Evolutionary conservation across 2,797 vertebrate species (phyloP).

Genomic region (Sorex maritimensis): DNA sequence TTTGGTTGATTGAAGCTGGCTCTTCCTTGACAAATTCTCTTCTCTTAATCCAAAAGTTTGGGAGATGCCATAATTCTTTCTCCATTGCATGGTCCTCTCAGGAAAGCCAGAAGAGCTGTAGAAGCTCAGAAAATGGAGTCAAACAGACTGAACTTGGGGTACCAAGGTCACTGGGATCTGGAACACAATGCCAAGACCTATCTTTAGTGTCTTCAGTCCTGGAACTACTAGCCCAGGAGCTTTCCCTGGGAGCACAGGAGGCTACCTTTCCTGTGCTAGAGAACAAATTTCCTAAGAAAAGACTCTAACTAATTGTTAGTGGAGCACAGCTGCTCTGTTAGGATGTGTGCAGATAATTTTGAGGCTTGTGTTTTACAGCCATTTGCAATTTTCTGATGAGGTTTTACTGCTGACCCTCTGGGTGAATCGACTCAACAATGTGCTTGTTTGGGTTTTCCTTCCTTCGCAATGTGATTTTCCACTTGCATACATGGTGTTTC

Average conservation of each 20-base stretch:
- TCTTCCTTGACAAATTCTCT: conserved; percentile 73
- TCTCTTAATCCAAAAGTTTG: conserved; percentile 32
- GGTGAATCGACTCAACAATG: not conserved
- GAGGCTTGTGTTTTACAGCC: not conserved
- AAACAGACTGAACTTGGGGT: not conserved
- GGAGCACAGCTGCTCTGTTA: not conserved
- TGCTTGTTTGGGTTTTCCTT: not conserved
- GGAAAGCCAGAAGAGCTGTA: conserved; percentile 11
- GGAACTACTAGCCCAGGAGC: not conserved
- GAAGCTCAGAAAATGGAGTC: not conserved
- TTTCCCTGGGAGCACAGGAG: not conserved
- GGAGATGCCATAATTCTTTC: conserved; percentile 67
- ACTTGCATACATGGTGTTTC: not conserved
- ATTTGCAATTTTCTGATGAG: not conserved
- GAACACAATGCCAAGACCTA: not conserved
- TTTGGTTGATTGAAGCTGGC: conserved; percentile 72
- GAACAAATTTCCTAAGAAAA: not conserved
- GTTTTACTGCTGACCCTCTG: not conserved
- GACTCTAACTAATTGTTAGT: not conserved
- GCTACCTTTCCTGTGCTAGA: not conserved
- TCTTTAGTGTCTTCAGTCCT: not conserved
- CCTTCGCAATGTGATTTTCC: not conserved
- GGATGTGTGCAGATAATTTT: not conserved
- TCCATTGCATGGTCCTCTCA: not conserved
- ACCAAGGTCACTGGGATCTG: not conserved